phyloP scores from a whole-genome alignment of 2,888 invertebrate genomes.

The Drosophila rubida region DNA sequence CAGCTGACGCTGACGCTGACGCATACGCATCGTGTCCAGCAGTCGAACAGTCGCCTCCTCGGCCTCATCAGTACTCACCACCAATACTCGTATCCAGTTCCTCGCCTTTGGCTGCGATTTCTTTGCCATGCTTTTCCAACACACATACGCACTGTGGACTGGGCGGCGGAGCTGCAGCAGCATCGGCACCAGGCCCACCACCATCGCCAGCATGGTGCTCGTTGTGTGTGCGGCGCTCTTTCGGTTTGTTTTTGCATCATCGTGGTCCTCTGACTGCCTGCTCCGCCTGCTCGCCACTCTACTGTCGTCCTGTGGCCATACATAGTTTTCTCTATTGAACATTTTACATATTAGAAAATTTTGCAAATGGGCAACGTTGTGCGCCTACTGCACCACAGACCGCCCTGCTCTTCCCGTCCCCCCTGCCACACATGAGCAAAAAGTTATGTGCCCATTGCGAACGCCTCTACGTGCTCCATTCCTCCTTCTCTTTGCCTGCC shows the following conservation, averaged over 20 bases:
- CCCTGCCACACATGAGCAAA: constrained; percentile 48
- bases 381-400: constrained; percentile 43
- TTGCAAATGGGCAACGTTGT: constrained; percentile 74
- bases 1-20: constrained; percentile 6
- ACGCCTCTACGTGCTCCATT: constrained; percentile 3
- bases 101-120: constrained; percentile 73
- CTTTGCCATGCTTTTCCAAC: constrained; percentile 70
- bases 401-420: not conserved
- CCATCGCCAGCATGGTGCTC: not conserved
- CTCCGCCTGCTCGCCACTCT: constrained; percentile 8
- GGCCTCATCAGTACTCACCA: constrained; percentile 47
- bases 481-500: not conserved
- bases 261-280: constrained; percentile 16
- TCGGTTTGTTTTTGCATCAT: not conserved
- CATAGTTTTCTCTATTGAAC: constrained; percentile 81
- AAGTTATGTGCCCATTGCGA: constrained; percentile 71
- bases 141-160: constrained; percentile 20
- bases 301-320: constrained; percentile 55
- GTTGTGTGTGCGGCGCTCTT: not conserved
- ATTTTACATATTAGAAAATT: constrained; percentile 82
- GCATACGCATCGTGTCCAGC: constrained; percentile 9
- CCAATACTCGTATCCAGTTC: constrained; percentile 50
- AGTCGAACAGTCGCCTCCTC: constrained; percentile 4
- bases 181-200: constrained; percentile 45
- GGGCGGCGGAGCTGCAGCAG: constrained; percentile 24